phyloP scores from a whole-genome alignment of 1,140 invertebrate genomes.

The Ditylenchus dipsaci region DNA sequence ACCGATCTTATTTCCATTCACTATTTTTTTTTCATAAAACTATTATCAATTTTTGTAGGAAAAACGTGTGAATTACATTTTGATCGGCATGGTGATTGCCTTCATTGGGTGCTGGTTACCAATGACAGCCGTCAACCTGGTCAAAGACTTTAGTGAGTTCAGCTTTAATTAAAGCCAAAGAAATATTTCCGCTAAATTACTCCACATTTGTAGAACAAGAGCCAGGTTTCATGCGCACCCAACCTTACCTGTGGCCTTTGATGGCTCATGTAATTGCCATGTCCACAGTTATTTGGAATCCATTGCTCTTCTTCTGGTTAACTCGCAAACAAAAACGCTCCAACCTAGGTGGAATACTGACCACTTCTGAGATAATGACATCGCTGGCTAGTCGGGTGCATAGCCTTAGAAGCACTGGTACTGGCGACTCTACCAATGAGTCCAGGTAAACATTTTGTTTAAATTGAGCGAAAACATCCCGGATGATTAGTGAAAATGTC shows the following conservation, averaged over 20 bases:
- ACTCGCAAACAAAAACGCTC: conserved; percentile 54
- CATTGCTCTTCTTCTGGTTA: conserved; percentile 57
- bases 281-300: conserved; percentile 57
- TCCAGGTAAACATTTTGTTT: not conserved
- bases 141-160: conserved; percentile 55
- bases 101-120: conserved; percentile 54
- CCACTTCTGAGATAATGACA: conserved; percentile 50
- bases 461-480: too few relatives aligned
- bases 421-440: conserved; percentile 22
- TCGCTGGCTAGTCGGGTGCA: conserved; percentile 43
- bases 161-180: not conserved
- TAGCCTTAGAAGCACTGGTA: conserved; percentile 31
- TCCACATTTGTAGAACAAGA: conserved; percentile 44
- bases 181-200: not conserved
- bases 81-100: conserved; percentile 54
- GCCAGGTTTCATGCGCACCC: conserved; percentile 40
- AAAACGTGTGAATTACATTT: conserved; percentile 56
- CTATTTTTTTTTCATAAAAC: not conserved
- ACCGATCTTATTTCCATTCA: not conserved
- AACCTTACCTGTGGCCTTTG: conserved; percentile 56
- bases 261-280: conserved; percentile 55
- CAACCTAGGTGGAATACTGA: conserved; percentile 46
- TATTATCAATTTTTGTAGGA: conserved; percentile 14
- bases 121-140: conserved; percentile 50
- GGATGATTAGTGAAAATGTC: too few relatives aligned